phyloP scores from a whole-genome alignment of 92 coral and sea anemone species.

The Plumapathes pennacea region DNA sequence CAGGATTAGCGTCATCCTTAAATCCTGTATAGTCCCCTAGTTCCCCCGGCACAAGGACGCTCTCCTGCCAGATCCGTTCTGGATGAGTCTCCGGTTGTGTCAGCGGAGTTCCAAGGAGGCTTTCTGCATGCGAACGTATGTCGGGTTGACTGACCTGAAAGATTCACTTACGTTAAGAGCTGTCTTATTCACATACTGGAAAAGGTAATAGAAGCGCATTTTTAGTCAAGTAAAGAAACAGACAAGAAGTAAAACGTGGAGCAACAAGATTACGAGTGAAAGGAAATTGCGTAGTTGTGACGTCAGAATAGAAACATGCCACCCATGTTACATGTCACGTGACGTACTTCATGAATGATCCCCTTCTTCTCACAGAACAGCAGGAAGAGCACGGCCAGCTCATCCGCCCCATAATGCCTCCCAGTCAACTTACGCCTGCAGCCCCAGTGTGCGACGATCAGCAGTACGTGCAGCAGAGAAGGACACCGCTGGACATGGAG shows the following conservation, averaged over 20 bases:
- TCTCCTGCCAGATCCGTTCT: constrained; percentile 9
- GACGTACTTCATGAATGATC: constrained; percentile 51
- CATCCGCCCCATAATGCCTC: constrained; percentile 44
- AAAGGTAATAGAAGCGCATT: no score
- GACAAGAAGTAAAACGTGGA: no score
- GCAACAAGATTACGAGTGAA: no score
- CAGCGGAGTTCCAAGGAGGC: constrained; percentile 6
- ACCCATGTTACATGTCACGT: no score
- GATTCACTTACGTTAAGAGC: no score
- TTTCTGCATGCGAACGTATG: no score
- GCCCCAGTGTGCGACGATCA: constrained; percentile 78
- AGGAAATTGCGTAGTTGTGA: no score
- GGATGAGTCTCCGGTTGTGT: background rate
- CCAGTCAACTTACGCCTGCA: constrained; percentile 63
- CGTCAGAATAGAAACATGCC: no score
- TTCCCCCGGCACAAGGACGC: constrained; percentile 13
- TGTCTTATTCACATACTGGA: no score
- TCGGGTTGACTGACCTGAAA: no score
- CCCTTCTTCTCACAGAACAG: constrained; percentile 52
- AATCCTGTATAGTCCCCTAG: constrained; percentile 24
- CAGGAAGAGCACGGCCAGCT: constrained; percentile 63
- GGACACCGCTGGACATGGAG: constrained; percentile 74
- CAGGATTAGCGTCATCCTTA: constrained; percentile 16
- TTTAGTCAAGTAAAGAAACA: no score
- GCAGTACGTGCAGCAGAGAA: constrained; percentile 57